These are phyloP conservation scores for Conistra vaccinii DNA, from an alignment of 2,888 invertebrate genomes.

Conservation along the genomic window DNA sequence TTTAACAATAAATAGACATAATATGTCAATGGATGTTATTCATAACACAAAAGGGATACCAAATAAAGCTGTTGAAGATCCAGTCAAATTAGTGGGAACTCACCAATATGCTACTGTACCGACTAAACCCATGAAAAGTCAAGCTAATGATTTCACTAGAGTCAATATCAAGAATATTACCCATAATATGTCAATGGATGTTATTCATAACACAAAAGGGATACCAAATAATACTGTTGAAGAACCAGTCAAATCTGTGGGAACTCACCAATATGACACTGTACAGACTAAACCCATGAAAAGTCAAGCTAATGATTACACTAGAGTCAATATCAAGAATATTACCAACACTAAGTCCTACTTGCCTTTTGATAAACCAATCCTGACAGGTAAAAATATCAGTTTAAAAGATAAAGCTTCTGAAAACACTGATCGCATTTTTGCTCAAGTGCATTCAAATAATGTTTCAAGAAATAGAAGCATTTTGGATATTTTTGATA, in stretches of 20 bases:
- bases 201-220: constrained; percentile 38
- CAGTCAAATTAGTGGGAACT: constrained; percentile 17
- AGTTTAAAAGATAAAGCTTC: constrained; percentile 44
- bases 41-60: constrained; percentile 36
- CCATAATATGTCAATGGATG: constrained; percentile 64
- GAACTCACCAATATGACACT: constrained; percentile 26
- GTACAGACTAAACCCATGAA: constrained; percentile 25
- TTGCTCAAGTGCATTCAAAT: constrained; percentile 83
- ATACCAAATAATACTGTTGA: constrained; percentile 34
- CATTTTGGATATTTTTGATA: constrained; percentile 86
- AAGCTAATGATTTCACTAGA: constrained; percentile 73
- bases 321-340: constrained; percentile 74
- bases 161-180: constrained; percentile 73
- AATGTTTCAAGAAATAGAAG: constrained; percentile 80
- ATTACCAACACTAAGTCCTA: constrained; percentile 69
- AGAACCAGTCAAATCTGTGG: constrained; percentile 32
- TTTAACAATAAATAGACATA: constrained; percentile 69
- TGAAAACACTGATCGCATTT: constrained; percentile 76
- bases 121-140: constrained; percentile 31
- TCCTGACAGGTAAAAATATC: constrained; percentile 33
- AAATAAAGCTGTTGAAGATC: constrained; percentile 41
- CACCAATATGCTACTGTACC: constrained; percentile 26
- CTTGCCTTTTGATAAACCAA: constrained; percentile 75
- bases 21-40: constrained; percentile 61
- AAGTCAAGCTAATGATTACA: constrained; percentile 71